Evolutionary conservation across 2,797 vertebrate species (phyloP), one percentile per base, ranked within the genome.

Genomic region (Semaprochilodus insignis): DNA sequence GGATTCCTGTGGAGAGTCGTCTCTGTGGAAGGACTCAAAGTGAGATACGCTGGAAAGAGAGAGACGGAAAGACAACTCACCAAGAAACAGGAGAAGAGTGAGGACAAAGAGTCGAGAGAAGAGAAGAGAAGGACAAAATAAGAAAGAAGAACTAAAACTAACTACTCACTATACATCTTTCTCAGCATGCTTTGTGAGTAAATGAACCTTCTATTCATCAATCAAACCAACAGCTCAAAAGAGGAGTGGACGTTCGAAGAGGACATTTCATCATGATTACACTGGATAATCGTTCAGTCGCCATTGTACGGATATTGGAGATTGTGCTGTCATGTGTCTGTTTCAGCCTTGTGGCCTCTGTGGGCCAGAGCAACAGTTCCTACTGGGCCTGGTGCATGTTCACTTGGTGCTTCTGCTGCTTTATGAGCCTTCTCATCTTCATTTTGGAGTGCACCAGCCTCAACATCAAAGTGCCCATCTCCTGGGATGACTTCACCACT

Each of bases 331-430:
- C 94, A 52, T 96, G 95, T 17, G n/a, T 93, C 0, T 76, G 89
- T 78, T 96, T 98, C 77, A 94, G 93, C 82, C 85, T 97, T 90
- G 96, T 92, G 78, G 95, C 96, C 0, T 90, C 92, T 0, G 90
- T 77, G 2, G 17, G 60, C 0, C 0, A 0, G 0, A 0, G 0
- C 0, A 0, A 0, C 0, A 62, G 0, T 5, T 2, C 93, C 4
- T 96, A 93, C 17, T 96, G 96, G 85, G 85, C 87, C 0, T 97
- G 97, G 97, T 96, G 96, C 87, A 96, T 97, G 95, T 97, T 97
- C 88, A 94, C 94, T 4, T 98, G 97, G 97, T 94, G 93, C 83
- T 95, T 97, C 91, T 97, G 96, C 88, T 97, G 93, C 54, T 44
- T 88, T 11, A 69, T 96, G 85, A 95, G 95, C 0, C 83, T 96